Evolutionary conservation across 1,140 invertebrate species (phyloP), one percentile per base, ranked within the genome.

Genomic region (Leptinotarsa texana): DNA sequence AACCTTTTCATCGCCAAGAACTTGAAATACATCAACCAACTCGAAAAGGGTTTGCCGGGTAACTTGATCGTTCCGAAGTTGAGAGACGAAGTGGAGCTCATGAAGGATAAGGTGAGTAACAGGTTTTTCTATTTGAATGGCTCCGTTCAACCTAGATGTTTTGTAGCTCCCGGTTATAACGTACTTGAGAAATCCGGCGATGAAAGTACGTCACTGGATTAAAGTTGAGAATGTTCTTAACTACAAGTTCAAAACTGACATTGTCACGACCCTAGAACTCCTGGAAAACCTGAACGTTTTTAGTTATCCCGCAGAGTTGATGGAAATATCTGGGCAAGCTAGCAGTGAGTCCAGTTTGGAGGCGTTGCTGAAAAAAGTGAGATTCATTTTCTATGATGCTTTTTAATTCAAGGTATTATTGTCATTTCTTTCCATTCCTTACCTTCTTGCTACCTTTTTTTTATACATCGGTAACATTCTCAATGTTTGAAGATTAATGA

Each of bases 291-390:
- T 93, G 51, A 88, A 91, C 17, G 91, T 91, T 0, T 95, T 95
- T 85, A 88, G 89, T 48, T 89, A 90, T 80, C 87, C 89, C 0
- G 88, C 93, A n/a, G 89, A 92, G 70, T 81, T 97, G 3, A 91
- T 93, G 88, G 94, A 96, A 83, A 91, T 96, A 13, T 93, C 94
- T 3, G 91, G 90, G 0, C 91, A 94, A 81, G 95, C 95, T 0
- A 95, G 92, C 78, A 94, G 94, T 4, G 95, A 97, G 84, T 91
- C 92, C 42, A 91, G 90, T 18, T 86, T 96, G 2, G 95, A 96
- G 84, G 84, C 85, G 3, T 88, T 96, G 79, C 83, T 96, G 1
- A 93, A 92, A 79, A 95, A 92, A 87, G 92, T 92, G 80, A 57
- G 49, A 57, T 42, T 42, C 0, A 42, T 42, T 11, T 42, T 42